Evolutionary conservation across 2,797 vertebrate species (phyloP).

Genomic region (Gymnothorax reevesii): DNA sequence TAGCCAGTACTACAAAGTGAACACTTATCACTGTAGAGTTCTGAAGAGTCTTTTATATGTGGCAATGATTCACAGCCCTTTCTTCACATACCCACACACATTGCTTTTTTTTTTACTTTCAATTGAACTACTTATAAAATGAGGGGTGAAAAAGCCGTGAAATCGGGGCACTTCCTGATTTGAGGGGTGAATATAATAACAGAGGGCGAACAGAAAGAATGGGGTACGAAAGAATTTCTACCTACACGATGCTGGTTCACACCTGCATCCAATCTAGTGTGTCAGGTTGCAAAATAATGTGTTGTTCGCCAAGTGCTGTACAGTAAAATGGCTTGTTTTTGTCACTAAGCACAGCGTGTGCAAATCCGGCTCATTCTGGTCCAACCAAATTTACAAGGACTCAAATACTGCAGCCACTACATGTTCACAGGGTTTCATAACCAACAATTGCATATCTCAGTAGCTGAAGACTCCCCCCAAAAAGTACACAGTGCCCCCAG

Average conservation of each 20-base stretch:
- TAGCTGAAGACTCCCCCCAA: neutral
- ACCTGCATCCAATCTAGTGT: constrained; percentile 21
- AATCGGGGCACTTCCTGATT: constrained; percentile 22
- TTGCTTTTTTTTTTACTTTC: constrained; percentile 10
- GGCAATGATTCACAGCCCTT: constrained; percentile 10
- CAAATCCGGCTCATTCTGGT: neutral
- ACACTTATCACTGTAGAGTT: neutral
- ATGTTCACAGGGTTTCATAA: neutral
- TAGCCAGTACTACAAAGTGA: neutral
- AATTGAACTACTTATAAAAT: constrained; percentile 15
- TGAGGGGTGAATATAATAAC: constrained; percentile 19
- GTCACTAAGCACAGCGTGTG: constrained; percentile 1
- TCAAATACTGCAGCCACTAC: neutral
- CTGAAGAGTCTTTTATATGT: constrained; percentile 23
- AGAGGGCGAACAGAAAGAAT: constrained; percentile 18
- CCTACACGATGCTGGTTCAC: constrained; percentile 5
- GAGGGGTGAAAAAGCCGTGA: neutral
- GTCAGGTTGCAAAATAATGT: constrained; percentile 21
- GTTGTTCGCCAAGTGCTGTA: constrained; percentile 17
- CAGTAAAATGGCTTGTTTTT: constrained; percentile 21
- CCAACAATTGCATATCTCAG: neutral
- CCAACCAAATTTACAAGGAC: neutral
- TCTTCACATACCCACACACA: neutral
- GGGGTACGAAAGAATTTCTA: neutral
- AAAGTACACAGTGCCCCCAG: neutral